These are phyloP conservation scores for Labeo rohita DNA, from an alignment of 2,113 vertebrate genomes.

Conservation along the genomic window DNA sequence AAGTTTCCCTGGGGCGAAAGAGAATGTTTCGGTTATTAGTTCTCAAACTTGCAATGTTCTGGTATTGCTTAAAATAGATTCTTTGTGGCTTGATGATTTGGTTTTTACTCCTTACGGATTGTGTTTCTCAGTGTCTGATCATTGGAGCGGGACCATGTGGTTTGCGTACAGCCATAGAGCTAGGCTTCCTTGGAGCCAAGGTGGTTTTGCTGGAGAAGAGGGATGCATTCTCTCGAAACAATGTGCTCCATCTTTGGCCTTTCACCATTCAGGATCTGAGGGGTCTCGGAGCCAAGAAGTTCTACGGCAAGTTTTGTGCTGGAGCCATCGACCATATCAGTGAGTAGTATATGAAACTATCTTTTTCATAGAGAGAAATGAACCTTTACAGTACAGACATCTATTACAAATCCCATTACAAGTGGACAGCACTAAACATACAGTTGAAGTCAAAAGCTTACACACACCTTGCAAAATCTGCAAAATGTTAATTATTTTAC, in stretches of 20 bases:
- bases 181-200: slow-evolving; percentile 92
- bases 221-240: slow-evolving; percentile 96
- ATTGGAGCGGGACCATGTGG: slow-evolving; percentile 98
- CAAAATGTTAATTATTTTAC: too few relatives aligned
- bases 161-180: slow-evolving; percentile 93
- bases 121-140: slow-evolving; percentile 88
- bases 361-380: not conserved
- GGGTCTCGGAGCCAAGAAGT: slow-evolving; percentile 96
- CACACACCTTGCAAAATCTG: too few relatives aligned
- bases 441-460: too few relatives aligned
- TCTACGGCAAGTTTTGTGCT: slow-evolving; percentile 97
- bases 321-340: slow-evolving; percentile 99
- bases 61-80: slow-evolving; percentile 4
- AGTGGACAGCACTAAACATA: not conserved
- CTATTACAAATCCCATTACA: not conserved
- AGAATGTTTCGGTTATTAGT: slow-evolving; percentile 2
- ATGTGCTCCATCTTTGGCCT: slow-evolving; percentile 96
- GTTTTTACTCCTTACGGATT: not conserved
- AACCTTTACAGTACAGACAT: slow-evolving; percentile 9
- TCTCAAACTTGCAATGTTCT: not conserved
- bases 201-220: slow-evolving; percentile 96
- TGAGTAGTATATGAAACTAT: slow-evolving; percentile 73
- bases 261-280: slow-evolving; percentile 96
- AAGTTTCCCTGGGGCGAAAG: too few relatives aligned
- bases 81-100: not conserved